Conservation (phyloP, 2,113 vertebrate genomes). For the Syngnathoides biaculeatus region DNA sequence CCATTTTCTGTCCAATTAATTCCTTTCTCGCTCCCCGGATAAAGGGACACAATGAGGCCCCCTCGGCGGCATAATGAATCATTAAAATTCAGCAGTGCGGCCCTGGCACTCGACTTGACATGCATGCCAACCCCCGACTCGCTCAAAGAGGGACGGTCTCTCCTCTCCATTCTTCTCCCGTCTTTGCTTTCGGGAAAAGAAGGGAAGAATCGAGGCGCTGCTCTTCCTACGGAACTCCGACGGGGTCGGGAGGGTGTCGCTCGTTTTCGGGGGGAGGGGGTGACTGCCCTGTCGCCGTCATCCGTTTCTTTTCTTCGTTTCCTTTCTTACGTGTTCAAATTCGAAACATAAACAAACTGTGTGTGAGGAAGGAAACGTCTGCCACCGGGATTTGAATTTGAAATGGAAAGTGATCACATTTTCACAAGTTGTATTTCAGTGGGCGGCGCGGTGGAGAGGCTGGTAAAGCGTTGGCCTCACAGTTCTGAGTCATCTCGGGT, state of each 20-base stretch:
- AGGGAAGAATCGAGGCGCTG: conserved; percentile 14
- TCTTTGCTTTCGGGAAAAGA: conserved; percentile 13
- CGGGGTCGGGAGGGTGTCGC: not conserved
- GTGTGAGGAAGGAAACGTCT: too few relatives aligned
- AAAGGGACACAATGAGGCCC: conserved; percentile 90
- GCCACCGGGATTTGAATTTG: too few relatives aligned
- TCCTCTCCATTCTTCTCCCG: conserved; percentile 34
- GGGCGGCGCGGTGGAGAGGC: too few relatives aligned
- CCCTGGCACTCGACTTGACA: conserved; percentile 79
- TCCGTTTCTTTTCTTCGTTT: not conserved
- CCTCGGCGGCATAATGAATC: conserved; percentile 87
- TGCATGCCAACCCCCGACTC: conserved; percentile 76
- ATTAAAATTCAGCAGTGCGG: conserved; percentile 96
- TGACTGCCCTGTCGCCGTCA: not conserved
- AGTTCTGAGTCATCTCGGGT: too few relatives aligned
- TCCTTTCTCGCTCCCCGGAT: conserved; percentile 96
- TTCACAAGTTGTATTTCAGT: too few relatives aligned
- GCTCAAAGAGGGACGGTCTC: conserved; percentile 50
- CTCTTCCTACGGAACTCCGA: not conserved
- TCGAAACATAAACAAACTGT: too few relatives aligned
- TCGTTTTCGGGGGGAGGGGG: too few relatives aligned
- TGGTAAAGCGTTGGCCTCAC: too few relatives aligned
- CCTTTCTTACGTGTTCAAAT: too few relatives aligned
- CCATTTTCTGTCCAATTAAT: conserved; percentile 99
- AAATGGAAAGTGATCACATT: too few relatives aligned